A percentile compares a stretch with the other conserved stretches of the same genome.
These are phyloP conservation scores for Calephelis perditalis DNA, from an alignment of 2,888 invertebrate genomes.

Conservation along the genomic window DNA sequence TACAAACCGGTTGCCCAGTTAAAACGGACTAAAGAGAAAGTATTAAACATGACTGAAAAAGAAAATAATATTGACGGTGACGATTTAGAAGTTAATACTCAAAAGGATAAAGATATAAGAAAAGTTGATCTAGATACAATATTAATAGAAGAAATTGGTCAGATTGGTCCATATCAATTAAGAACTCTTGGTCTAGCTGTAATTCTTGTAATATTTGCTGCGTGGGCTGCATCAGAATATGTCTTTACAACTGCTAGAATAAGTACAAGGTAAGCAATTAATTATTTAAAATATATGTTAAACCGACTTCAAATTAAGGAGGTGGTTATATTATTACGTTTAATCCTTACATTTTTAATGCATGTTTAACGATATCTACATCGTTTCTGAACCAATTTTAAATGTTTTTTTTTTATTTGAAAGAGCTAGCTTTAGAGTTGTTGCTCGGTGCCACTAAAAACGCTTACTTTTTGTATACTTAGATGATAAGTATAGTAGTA, in stretches of 20 bases:
- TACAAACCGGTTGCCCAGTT: background rate
- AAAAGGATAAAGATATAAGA: constrained; percentile 22
- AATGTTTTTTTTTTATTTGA: too few relatives aligned
- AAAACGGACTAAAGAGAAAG: background rate
- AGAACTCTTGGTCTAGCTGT: constrained; percentile 39
- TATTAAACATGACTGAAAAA: constrained; percentile 33
- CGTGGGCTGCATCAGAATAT: constrained; percentile 52
- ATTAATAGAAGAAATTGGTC: constrained; percentile 56
- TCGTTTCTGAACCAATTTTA: too few relatives aligned
- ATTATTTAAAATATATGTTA: background rate
- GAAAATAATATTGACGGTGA: background rate
- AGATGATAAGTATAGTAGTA: too few relatives aligned
- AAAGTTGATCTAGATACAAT: constrained; percentile 51
- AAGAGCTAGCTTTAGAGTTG: too few relatives aligned
- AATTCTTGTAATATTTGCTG: constrained; percentile 45
- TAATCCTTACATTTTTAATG: too few relatives aligned
- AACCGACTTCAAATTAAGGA: background rate
- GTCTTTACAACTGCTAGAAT: constrained; percentile 62
- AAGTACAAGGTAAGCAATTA: constrained; percentile 44
- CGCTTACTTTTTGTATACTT: too few relatives aligned
- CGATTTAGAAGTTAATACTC: constrained; percentile 4
- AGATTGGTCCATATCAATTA: constrained; percentile 56
- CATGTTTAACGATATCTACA: too few relatives aligned
- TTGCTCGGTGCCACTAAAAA: too few relatives aligned
- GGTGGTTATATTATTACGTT: too few relatives aligned